Evolutionary conservation across 2,888 invertebrate species (phyloP).

Genomic region (Oxycera nigricornis): DNA sequence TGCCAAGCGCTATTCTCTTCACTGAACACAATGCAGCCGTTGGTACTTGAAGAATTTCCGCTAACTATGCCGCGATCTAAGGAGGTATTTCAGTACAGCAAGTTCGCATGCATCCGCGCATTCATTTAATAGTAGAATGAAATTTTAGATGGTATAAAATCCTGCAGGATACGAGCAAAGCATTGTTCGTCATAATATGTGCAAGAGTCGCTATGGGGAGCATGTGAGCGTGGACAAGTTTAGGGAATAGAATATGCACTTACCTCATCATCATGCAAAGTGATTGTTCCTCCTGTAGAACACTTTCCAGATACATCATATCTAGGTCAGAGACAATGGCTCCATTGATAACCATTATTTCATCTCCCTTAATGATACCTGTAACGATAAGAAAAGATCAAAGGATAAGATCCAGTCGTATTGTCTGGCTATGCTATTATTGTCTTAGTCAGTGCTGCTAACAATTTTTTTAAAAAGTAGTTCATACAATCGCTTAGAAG

Average conservation of each 20-base stretch:
- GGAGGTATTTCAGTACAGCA: background rate
- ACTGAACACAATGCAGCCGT: background rate
- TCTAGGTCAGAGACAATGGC: conserved; percentile 97
- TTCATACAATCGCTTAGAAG: too few species aligned
- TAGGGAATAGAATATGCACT: conserved; percentile 46
- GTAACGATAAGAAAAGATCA: conserved; percentile 51
- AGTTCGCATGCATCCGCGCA: background rate
- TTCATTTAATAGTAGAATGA: background rate
- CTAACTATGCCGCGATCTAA: background rate
- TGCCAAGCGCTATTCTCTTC: background rate
- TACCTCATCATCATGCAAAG: conserved; percentile 96
- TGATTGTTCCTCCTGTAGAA: conserved; percentile 91
- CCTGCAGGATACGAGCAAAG: background rate
- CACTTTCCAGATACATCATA: conserved; percentile 99
- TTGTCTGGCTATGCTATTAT: background rate
- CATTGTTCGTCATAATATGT: conserved; percentile 4
- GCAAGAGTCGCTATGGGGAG: background rate
- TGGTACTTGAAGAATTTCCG: background rate
- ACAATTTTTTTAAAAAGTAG: too few species aligned
- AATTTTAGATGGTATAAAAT: background rate
- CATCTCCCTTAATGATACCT: conserved; percentile 97
- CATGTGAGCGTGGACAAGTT: background rate
- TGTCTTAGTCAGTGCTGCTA: too few species aligned
- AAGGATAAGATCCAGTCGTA: conserved; percentile 1
- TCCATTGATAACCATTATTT: conserved; percentile 98